Evolutionary conservation across 2,797 vertebrate genomes (phyloP).

Genomic region (Sternarchorhynchus goeldii): DNA sequence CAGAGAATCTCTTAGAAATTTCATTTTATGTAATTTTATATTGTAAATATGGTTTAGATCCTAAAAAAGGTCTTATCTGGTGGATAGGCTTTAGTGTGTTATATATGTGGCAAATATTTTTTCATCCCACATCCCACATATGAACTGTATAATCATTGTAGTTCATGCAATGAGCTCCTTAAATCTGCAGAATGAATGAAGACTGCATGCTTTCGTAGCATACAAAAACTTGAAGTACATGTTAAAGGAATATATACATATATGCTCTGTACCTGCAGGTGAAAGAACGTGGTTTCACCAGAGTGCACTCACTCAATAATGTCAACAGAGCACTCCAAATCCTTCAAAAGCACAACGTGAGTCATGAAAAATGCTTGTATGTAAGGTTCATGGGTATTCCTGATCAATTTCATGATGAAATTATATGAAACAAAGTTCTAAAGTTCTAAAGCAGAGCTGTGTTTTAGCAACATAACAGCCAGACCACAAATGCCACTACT

Average conservation of each 20-base stretch:
- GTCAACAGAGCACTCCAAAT: constrained; percentile 95
- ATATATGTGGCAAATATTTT: too few relatives aligned
- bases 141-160: too few relatives aligned
- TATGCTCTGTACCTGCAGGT: constrained; percentile 73
- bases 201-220: too few relatives aligned
- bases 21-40: too few relatives aligned
- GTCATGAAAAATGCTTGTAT: constrained; percentile 60
- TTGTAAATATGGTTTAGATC: too few relatives aligned
- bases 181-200: too few relatives aligned
- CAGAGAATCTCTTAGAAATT: too few relatives aligned
- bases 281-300: constrained; percentile 94
- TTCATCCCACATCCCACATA: too few relatives aligned
- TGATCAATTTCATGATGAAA: neutral
- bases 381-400: neutral
- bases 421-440: neutral
- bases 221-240: too few relatives aligned
- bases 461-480: neutral
- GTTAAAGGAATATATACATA: neutral
- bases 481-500: neutral
- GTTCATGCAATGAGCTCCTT: too few relatives aligned
- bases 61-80: too few relatives aligned
- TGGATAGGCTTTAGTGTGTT: too few relatives aligned
- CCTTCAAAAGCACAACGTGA: constrained; percentile 96
- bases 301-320: constrained; percentile 97
- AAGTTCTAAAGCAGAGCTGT: neutral